A percentile compares a stretch with the other conserved stretches of the same genome.
phyloP scores from a whole-genome alignment of 2,113 vertebrate species.

The Reinhardtius hippoglossoides region DNA sequence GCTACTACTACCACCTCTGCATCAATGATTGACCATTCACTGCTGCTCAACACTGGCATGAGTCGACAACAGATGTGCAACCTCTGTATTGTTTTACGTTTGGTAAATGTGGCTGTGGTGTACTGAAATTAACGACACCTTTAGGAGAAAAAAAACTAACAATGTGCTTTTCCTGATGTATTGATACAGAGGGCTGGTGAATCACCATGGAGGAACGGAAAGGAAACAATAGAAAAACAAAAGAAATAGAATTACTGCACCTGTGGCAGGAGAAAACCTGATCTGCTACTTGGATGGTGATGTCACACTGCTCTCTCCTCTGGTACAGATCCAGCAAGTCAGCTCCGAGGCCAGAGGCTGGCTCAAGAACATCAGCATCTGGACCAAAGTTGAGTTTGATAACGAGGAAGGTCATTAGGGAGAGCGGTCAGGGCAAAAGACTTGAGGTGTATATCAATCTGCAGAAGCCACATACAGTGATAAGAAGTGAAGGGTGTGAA shows the following conservation, averaged over 20 bases:
- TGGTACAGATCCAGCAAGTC: slow-evolving; percentile 88
- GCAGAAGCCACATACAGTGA: not conserved
- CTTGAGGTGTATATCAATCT: not conserved
- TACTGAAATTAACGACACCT: not conserved
- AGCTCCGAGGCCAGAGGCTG: slow-evolving; percentile 88
- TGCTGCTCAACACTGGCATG: not conserved
- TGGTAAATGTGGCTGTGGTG: slow-evolving; percentile 1
- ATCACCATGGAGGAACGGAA: not conserved
- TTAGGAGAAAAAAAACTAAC: not conserved
- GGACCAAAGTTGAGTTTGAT: not conserved
- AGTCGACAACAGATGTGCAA: slow-evolving; percentile 6
- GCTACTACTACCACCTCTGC: slow-evolving; percentile 44
- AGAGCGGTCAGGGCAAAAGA: not conserved
- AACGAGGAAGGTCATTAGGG: slow-evolving; percentile 4
- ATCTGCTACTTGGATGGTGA: slow-evolving; percentile 88
- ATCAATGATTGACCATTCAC: slow-evolving; percentile 47
- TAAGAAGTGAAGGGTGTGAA: not conserved
- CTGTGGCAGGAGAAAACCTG: slow-evolving; percentile 91
- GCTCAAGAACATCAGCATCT: slow-evolving; percentile 76
- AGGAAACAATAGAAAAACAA: not conserved
- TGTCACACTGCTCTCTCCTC: slow-evolving; percentile 86
- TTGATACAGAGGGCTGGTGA: not conserved
- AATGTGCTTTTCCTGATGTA: not conserved
- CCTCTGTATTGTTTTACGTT: not conserved
- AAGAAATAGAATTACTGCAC: slow-evolving; percentile 70